Conservation (phyloP, 2,888 invertebrate genomes). For the Julus scandinavius region DNA sequence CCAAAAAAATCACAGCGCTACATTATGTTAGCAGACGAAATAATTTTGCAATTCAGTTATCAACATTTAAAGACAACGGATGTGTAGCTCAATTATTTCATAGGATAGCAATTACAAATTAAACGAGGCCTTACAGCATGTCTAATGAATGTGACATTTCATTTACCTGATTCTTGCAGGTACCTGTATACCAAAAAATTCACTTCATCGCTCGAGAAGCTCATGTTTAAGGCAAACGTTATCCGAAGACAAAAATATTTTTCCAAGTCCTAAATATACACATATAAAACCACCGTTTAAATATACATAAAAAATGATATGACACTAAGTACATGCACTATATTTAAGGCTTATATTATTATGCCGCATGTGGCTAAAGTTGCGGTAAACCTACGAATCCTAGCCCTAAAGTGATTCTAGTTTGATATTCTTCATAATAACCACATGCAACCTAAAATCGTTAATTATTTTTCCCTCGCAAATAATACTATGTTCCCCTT, state of each 20-base stretch:
- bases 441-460: background rate
- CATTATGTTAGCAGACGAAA: too few species aligned
- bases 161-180: conserved; percentile 94
- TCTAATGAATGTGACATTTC: background rate
- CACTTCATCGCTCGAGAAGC: conserved; percentile 99
- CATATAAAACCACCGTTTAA: background rate
- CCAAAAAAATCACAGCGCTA: too few species aligned
- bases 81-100: too few species aligned
- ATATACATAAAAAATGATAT: background rate
- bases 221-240: conserved; percentile 73
- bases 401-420: background rate
- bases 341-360: too few species aligned
- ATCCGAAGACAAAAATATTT: background rate
- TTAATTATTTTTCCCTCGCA: background rate
- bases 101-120: too few species aligned
- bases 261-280: background rate
- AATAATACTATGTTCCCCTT: background rate
- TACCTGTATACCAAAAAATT: conserved; percentile 99
- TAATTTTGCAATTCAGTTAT: too few species aligned
- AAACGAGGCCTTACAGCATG: background rate
- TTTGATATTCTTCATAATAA: background rate
- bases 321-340: background rate
- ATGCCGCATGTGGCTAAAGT: background rate
- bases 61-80: too few species aligned
- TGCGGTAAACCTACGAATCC: background rate